phyloP scores from a whole-genome alignment of 2,113 vertebrate genomes.

The Limnothrissa miodon region DNA sequence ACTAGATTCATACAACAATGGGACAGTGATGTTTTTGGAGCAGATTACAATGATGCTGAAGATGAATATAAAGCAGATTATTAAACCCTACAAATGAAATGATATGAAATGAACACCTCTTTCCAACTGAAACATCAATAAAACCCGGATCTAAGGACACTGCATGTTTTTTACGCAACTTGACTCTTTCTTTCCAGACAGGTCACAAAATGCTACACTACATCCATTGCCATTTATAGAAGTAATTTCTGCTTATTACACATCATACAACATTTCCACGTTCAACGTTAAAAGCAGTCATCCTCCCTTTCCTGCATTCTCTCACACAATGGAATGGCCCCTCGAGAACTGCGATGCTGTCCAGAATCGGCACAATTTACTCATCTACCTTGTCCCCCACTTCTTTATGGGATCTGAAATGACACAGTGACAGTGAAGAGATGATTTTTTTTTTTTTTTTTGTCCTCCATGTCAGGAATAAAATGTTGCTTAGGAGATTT shows the following conservation, averaged over 20 bases:
- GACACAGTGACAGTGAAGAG: constrained; percentile 19
- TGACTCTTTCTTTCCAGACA: background rate
- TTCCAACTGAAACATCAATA: background rate
- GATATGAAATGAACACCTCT: background rate
- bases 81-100: no score
- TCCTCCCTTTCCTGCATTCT: constrained; percentile 39
- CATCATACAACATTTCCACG: constrained; percentile 33
- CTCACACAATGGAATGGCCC: constrained; percentile 51
- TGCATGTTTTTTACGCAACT: background rate
- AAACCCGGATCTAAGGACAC: background rate
- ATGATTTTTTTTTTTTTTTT: constrained; percentile 23
- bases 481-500: background rate
- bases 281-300: constrained; percentile 58
- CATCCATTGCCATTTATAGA: constrained; percentile 32
- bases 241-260: constrained; percentile 55
- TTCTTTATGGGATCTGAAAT: constrained; percentile 50
- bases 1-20: background rate
- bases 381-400: constrained; percentile 50
- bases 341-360: constrained; percentile 58
- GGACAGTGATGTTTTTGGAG: background rate
- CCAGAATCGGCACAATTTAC: constrained; percentile 40
- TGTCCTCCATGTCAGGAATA: background rate
- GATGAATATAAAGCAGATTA: no score
- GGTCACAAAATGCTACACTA: background rate
- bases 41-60: no score